A percentile compares a stretch with the other conserved stretches of the same genome.
Conservation (phyloP, 2,888 invertebrate genomes). For the Caenorhabditis wallacei region DNA sequence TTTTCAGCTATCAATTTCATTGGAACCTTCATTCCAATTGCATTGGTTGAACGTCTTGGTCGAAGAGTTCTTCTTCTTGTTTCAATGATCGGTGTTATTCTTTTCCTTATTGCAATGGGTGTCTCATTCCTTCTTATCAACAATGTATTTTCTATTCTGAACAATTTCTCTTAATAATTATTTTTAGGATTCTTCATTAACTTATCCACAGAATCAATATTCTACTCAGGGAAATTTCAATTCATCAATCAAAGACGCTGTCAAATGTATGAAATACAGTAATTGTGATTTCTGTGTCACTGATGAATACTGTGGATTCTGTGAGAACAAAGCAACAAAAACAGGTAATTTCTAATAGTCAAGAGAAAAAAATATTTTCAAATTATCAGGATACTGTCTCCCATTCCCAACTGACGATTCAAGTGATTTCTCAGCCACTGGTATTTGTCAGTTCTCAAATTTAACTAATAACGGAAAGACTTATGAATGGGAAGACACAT, state of each 20-base stretch:
- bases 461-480: constrained; percentile 32
- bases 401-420: constrained; percentile 64
- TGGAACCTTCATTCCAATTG: constrained; percentile 85
- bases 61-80: constrained; percentile 82
- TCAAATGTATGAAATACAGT: constrained; percentile 63
- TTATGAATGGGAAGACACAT: constrained; percentile 74
- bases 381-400: constrained; percentile 69
- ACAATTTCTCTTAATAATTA: too few relatives aligned
- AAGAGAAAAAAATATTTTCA: neutral
- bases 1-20: constrained; percentile 84
- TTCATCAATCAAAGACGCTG: constrained; percentile 39
- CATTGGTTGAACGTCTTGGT: constrained; percentile 85
- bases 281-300: constrained; percentile 85
- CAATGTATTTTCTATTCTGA: constrained; percentile 56
- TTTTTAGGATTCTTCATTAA: constrained; percentile 63
- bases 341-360: constrained; percentile 31
- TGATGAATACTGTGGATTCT: constrained; percentile 84
- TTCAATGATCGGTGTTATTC: constrained; percentile 73
- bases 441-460: constrained; percentile 59
- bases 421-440: constrained; percentile 64
- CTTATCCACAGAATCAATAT: constrained; percentile 48
- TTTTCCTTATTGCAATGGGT: constrained; percentile 74
- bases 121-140: constrained; percentile 75
- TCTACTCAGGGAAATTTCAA: constrained; percentile 30
- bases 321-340: constrained; percentile 65